Evolutionary conservation across 2,113 vertebrate species (phyloP).

Genomic region (Micromys minutus): DNA sequence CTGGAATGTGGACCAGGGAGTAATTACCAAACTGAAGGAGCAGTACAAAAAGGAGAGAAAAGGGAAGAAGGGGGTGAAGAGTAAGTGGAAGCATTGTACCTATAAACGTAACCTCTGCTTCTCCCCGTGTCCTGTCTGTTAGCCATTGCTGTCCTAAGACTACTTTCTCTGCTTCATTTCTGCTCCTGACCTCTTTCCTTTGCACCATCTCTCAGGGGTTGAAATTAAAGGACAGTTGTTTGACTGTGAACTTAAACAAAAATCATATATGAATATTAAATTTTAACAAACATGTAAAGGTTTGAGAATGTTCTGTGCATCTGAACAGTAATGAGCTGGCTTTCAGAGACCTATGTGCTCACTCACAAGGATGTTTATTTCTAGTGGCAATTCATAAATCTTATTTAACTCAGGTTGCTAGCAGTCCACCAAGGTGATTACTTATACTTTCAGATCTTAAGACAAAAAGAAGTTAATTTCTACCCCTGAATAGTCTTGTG

Average conservation of each 20-base stretch:
- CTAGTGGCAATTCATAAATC: conserved; percentile 71
- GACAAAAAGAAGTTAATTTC: conserved; percentile 87
- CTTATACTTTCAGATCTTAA: conserved; percentile 73
- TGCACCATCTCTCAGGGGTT: conserved; percentile 86
- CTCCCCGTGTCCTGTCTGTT: conserved; percentile 41
- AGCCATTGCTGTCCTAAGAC: conserved; percentile 81
- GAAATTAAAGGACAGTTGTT: conserved; percentile 84
- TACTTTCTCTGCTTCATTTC: conserved; percentile 90
- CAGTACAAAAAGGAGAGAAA: conserved; percentile 99
- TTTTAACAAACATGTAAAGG: conserved; percentile 64
- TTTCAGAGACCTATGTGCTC: conserved; percentile 66
- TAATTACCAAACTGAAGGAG: conserved; percentile 99
- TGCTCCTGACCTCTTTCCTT: conserved; percentile 87
- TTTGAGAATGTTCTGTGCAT: conserved; percentile 46
- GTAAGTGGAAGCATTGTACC: conserved; percentile 95
- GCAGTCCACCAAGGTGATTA: conserved; percentile 59
- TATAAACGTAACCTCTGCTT: conserved; percentile 85
- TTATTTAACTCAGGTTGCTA: conserved; percentile 47
- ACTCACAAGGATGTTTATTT: conserved; percentile 68
- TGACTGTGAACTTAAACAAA: conserved; percentile 62
- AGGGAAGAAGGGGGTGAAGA: conserved; percentile 99
- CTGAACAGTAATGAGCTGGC: conserved; percentile 47
- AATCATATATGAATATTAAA: conserved; percentile 63
- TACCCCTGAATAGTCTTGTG: conserved; percentile 85
- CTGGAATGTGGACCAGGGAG: conserved; percentile 99